Conservation (phyloP, 2,797 vertebrate species). For the Labroides dimidiatus region DNA sequence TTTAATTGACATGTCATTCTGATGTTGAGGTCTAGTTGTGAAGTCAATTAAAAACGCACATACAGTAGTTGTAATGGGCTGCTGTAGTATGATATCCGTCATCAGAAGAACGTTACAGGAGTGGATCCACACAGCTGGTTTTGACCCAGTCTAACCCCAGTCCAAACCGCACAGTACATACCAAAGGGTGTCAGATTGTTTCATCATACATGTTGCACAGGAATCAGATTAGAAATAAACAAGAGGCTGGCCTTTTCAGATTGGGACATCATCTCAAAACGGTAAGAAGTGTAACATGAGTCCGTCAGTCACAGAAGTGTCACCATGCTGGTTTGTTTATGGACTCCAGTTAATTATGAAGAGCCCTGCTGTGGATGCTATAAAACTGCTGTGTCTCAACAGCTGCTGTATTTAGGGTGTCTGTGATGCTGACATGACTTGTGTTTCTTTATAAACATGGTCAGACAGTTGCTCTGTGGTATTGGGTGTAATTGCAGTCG, state of each 20-base stretch:
- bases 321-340: conserved; percentile 47
- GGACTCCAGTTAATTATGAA: conserved; percentile 52
- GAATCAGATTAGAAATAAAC: background rate
- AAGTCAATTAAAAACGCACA: no score
- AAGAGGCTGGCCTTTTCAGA: no score
- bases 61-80: no score
- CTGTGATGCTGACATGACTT: conserved; percentile 30
- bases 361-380: conserved; percentile 38
- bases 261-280: no score
- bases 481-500: conserved; percentile 62
- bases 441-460: conserved; percentile 40
- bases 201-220: background rate
- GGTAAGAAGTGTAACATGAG: conserved; percentile 6
- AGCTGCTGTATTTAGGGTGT: conserved; percentile 57
- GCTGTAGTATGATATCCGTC: background rate
- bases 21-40: no score
- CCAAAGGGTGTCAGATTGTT: background rate
- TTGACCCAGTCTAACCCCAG: conserved; percentile 4
- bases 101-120: conserved; percentile 4
- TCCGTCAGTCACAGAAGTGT: conserved; percentile 28
- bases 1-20: no score
- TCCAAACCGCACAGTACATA: conserved; percentile 28
- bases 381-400: conserved; percentile 53
- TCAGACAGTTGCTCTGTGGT: conserved; percentile 66
- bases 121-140: conserved; percentile 4